Base-by-base conservation (phyloP, 2,888 invertebrate species). In the Clanis bilineata region DNA sequence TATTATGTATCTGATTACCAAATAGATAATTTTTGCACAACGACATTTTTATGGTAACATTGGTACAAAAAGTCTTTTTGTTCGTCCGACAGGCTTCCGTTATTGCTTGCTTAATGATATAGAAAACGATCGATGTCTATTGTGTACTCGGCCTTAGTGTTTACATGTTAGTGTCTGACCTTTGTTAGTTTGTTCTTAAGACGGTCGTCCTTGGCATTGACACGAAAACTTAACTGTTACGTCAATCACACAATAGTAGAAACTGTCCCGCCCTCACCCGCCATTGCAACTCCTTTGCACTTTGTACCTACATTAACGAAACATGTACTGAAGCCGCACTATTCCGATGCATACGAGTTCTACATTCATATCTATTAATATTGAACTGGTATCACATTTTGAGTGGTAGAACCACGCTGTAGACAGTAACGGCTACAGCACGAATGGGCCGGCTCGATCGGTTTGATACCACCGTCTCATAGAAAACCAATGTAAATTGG, bases 21-120 rank as follows among this genome's bases (percentile, higher is more conserved):
- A 59, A 59, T 56, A 44, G 58, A 61, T 60, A 57, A 62, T 71
- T 69, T 71, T 69, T 68, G 69, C 70, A 45, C 60, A 69, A 64
- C 69, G 70, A 69, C 67, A 62, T 60, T 64, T 62, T 70, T 70
- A 68, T 51, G 51, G 1, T 51, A 51, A 47, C 41, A 15, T 15
- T 25, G 7, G 47, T 47, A n/a, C 7, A 47, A 51, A 47, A 51
- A 32, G 18, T 15, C 51, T 51, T 51, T 51, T 51, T 51, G 32
- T 51, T 51, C 51, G 51, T 51, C 51, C 51, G 51, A 51, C 51
- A 32, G 28, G 18, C 32, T 32, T 51, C 51, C 51, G 51, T 51
- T 51, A 51, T 32, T 32, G 32, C 18, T 47, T 18, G 3, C 10
- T 28, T 51, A 28, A 25, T 15, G 28, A 7, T 7, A 47, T 28